These are phyloP conservation scores for Corvus moneduloides DNA, from an alignment of 2,113 vertebrate genomes.

Conservation along the genomic window DNA sequence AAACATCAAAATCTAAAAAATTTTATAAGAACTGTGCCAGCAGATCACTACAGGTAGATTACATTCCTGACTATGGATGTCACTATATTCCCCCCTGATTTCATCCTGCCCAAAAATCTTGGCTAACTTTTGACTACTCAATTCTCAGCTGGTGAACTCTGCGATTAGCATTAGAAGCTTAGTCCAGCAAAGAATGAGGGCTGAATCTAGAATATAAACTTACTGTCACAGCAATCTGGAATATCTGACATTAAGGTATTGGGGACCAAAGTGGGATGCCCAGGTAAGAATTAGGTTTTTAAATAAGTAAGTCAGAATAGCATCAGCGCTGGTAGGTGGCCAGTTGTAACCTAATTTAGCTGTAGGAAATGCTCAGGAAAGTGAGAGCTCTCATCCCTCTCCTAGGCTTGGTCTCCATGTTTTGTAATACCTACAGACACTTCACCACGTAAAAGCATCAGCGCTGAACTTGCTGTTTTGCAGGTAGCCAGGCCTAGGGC, in stretches of 20 bases:
- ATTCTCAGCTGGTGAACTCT: not conserved
- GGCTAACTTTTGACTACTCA: not conserved
- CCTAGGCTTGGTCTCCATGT: not conserved
- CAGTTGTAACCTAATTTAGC: not conserved
- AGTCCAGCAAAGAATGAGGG: not conserved
- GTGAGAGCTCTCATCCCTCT: not conserved
- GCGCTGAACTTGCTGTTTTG: not conserved
- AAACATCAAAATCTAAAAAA: not conserved
- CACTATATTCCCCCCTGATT: not conserved
- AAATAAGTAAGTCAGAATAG: not conserved
- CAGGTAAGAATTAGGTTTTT: not conserved
- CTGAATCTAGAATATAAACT: not conserved
- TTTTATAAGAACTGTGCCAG: not conserved
- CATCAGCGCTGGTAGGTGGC: fast-evolving
- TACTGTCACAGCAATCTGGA: not conserved
- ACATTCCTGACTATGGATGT: not conserved
- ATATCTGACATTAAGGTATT: fast-evolving
- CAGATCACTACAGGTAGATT: not conserved
- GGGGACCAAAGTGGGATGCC: not conserved
- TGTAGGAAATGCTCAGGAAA: not conserved
- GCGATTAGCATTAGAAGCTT: not conserved
- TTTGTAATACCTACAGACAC: not conserved
- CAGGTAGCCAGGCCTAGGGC: not conserved
- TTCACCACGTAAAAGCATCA: fast-evolving
- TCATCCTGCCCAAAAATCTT: not conserved